Evolutionary conservation across 2,113 vertebrate species (phyloP).

Genomic region (Gopherus evgoodei): DNA sequence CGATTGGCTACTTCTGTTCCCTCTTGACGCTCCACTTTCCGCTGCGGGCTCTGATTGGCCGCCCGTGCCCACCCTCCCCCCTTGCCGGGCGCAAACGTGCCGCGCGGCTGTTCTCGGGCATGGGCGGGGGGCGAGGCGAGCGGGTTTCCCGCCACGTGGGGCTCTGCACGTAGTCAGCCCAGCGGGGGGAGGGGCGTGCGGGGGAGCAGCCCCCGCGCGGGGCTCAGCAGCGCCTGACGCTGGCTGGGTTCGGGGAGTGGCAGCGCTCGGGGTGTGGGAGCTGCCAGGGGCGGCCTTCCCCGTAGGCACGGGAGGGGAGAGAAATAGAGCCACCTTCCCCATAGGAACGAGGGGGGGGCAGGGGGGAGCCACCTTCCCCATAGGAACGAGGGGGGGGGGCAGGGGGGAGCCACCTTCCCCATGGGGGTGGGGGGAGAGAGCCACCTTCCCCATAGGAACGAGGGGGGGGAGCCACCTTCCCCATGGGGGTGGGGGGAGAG

Average conservation of each 20-base stretch:
- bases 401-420: no score
- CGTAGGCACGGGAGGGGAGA: not conserved
- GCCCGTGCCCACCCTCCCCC: rapidly evolving
- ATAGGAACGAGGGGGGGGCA: no score
- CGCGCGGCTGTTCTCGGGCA: conserved; percentile 12
- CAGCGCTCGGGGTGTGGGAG: no score
- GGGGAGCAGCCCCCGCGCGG: not conserved
- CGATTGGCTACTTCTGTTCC: no score
- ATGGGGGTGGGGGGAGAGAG: no score
- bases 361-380: no score
- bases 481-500: no score
- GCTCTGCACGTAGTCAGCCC: conserved; percentile 36
- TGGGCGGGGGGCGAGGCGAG: not conserved
- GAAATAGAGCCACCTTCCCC: no score
- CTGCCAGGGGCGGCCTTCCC: not conserved
- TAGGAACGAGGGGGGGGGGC: no score
- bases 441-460: no score
- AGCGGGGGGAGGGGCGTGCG: not conserved
- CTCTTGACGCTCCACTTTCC: not conserved
- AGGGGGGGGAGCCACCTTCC: no score
- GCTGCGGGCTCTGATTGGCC: not conserved
- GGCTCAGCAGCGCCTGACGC: not conserved
- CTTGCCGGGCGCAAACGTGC: not conserved
- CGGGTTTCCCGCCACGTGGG: conserved; percentile 27
- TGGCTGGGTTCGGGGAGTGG: no score